phyloP scores from a whole-genome alignment of 2,113 vertebrate genomes.

The Sterrhoptilus dennistouni region DNA sequence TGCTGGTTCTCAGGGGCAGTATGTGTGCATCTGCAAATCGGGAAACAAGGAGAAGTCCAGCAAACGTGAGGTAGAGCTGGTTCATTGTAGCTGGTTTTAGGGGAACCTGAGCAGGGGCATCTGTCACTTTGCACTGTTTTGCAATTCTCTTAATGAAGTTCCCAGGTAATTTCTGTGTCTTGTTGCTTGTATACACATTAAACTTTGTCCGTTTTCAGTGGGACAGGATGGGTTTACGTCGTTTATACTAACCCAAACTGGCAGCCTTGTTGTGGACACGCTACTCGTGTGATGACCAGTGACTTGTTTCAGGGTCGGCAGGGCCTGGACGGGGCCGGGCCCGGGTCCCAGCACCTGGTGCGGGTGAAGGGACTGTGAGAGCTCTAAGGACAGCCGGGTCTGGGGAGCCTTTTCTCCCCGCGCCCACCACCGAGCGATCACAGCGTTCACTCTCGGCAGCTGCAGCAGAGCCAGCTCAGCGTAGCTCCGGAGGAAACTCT shows the following conservation, averaged over 20 bases:
- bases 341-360: neutral
- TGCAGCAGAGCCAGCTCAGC: neutral
- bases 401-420: neutral
- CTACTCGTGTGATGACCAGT: accelerated
- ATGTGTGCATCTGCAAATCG: neutral
- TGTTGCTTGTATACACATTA: neutral
- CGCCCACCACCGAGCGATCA: accelerated
- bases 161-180: neutral
- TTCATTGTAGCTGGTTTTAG: accelerated
- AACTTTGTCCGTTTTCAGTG: neutral
- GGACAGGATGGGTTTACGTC: accelerated
- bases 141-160: neutral
- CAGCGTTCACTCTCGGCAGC: neutral
- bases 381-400: neutral
- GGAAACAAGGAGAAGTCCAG: neutral
- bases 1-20: neutral
- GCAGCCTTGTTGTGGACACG: neutral
- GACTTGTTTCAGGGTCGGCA: accelerated
- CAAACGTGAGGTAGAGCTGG: neutral
- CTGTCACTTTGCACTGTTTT: too few relatives aligned
- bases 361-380: accelerated
- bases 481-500: neutral
- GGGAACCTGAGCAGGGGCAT: too few relatives aligned
- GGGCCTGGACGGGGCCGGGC: neutral
- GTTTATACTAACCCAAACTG: accelerated